Evolutionary conservation across 2,113 vertebrate species (phyloP).

Genomic region (Anseranas semipalmata): DNA sequence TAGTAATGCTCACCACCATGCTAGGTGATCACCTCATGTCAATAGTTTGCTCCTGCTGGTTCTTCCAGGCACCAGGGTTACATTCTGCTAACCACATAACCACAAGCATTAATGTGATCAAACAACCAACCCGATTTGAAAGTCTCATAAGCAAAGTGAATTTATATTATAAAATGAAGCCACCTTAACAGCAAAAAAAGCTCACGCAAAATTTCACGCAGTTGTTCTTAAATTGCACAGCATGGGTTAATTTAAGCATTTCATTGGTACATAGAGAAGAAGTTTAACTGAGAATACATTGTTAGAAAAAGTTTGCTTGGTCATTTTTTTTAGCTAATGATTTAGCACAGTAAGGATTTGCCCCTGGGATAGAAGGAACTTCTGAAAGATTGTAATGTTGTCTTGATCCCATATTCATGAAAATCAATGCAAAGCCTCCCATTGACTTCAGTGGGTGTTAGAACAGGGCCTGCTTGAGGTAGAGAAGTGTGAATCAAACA

Average conservation of each 20-base stretch:
- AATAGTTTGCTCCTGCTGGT: neutral
- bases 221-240: neutral
- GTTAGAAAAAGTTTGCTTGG: neutral
- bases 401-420: neutral
- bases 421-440: neutral
- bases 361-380: neutral
- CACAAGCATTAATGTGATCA: neutral
- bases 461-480: neutral
- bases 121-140: neutral
- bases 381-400: neutral
- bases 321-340: neutral
- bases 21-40: neutral
- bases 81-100: neutral
- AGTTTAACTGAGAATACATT: neutral
- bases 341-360: neutral
- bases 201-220: neutral
- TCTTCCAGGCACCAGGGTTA: neutral
- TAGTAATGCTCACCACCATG: neutral
- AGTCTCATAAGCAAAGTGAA: neutral
- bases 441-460: neutral
- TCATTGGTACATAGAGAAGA: neutral
- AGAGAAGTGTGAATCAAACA: slow-evolving; percentile 8
- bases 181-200: neutral
- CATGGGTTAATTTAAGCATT: neutral
- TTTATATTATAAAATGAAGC: neutral